Base-by-base conservation (phyloP, 64 coral and sea anemone species). In the Cladopsammia gracilis region DNA sequence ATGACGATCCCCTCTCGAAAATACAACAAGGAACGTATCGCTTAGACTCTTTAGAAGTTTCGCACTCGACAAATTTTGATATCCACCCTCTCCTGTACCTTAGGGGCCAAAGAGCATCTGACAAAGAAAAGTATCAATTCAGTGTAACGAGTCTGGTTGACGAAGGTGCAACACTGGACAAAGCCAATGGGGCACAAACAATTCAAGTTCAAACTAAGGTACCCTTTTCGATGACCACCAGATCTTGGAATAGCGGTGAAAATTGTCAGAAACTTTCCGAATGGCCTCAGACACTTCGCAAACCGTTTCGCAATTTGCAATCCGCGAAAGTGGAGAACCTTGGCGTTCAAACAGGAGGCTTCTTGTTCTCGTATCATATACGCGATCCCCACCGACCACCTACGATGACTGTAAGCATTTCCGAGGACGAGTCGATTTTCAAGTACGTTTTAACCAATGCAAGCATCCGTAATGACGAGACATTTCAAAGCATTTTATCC, bases 391-490 rank as follows among this genome's bases (percentile, higher is more conserved):
- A 70, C 44, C 71, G 45, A 23, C 24, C 75, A 34, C 95, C 95
- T 24, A 58, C 1, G 9, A 70, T 96, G 47, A 64, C 60, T 24
- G 61, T 96, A 54, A 64, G 43, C 43, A 83, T 96, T 54, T 73
- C 95, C 7, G 82, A 89, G 0, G 7, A 86, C 7, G 61, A 84
- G 46, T 92, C 95, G 44, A 53, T 96, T 61, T 46, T 96, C 12
- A 92, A 75, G 25, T 77, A 92, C 51, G 10, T 96, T 18, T 58
- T 73, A 10, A 83, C 50, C 0, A 89, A 75, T 57, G 70, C 77
- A 48, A 92, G 25, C 48, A 84, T 96, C 20, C 77, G 69, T 14
- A 96, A 96, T 34, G 90, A 96, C 10, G 78, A 80, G n/a, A 88
- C 65, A 16, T 92, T 96, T 51, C 70, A 78, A 51, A 92, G 90